A percentile compares a stretch with the other conserved stretches of the same genome.
These are phyloP conservation scores for Erpetoichthys calabaricus DNA, from an alignment of 2,797 vertebrate species.

Conservation along the genomic window DNA sequence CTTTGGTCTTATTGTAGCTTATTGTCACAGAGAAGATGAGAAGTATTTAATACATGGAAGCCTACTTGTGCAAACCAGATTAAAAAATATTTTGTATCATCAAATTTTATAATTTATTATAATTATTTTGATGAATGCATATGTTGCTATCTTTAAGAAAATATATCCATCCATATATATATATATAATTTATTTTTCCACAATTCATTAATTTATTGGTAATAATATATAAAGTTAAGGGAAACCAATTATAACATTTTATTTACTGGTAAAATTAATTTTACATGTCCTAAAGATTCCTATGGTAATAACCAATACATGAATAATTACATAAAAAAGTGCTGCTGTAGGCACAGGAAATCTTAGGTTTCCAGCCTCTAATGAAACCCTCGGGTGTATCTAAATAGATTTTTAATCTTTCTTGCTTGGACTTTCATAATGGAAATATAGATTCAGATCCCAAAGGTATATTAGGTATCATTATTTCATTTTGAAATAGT, in stretches of 20 bases:
- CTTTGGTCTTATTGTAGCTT: no score
- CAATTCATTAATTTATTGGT: background rate
- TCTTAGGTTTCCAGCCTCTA: conserved; percentile 10
- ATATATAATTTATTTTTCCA: no score
- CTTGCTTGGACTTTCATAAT: conserved; percentile 15
- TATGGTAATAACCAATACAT: conserved; percentile 16
- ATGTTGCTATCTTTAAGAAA: no score
- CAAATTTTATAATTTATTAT: no score
- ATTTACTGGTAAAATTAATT: conserved; percentile 14
- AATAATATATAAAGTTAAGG: background rate
- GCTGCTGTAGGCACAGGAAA: conserved; percentile 16
- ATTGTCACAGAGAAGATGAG: no score
- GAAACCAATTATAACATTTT: conserved; percentile 8
- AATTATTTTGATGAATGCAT: no score
- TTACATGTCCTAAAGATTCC: conserved; percentile 10
- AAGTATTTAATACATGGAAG: no score
- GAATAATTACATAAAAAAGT: conserved; percentile 16
- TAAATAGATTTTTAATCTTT: conserved; percentile 21
- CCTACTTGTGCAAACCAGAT: background rate
- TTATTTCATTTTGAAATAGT: conserved; percentile 18
- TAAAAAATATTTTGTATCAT: background rate
- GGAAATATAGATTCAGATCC: conserved; percentile 10
- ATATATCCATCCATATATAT: no score
- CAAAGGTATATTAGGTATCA: conserved; percentile 12
- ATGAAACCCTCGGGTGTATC: conserved; percentile 14